Evolutionary conservation across 2,797 vertebrate genomes (phyloP).

Genomic region (Sebastes minor): DNA sequence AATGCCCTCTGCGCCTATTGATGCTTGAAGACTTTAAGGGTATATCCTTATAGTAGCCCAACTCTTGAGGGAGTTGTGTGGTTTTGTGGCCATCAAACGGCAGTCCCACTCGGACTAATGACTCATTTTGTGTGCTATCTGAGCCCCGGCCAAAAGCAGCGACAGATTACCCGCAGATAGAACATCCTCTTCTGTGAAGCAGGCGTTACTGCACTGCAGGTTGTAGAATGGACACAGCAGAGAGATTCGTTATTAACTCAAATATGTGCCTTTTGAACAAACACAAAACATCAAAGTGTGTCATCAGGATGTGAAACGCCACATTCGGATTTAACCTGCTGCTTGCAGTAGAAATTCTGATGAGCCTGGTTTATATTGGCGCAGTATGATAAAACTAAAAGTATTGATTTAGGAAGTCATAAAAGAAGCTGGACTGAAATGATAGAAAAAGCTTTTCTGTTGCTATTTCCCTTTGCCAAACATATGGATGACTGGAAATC

Average conservation of each 20-base stretch:
- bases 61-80: constrained; percentile 54
- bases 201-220: constrained; percentile 47
- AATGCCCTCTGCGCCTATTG: constrained; percentile 30
- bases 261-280: constrained; percentile 42
- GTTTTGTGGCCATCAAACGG: constrained; percentile 42
- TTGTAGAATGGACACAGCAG: constrained; percentile 35
- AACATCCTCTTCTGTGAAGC: constrained; percentile 52
- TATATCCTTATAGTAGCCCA: constrained; percentile 7
- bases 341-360: constrained; percentile 18
- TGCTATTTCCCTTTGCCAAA: constrained; percentile 45
- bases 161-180: constrained; percentile 56
- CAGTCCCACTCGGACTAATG: constrained; percentile 54
- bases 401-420: constrained; percentile 57
- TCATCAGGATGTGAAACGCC: constrained; percentile 5
- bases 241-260: constrained; percentile 61
- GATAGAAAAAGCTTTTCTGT: constrained; percentile 40
- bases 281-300: constrained; percentile 40
- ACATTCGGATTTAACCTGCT: constrained; percentile 7
- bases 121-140: constrained; percentile 65
- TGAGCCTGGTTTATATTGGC: constrained; percentile 14
- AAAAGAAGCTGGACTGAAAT: constrained; percentile 43
- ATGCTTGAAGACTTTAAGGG: constrained; percentile 42
- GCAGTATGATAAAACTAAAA: constrained; percentile 45
- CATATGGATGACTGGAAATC: constrained; percentile 49
- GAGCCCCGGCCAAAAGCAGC: constrained; percentile 51